These are phyloP conservation scores for Falco berigora DNA, from an alignment of 2,797 vertebrate species.

Conservation along the genomic window DNA sequence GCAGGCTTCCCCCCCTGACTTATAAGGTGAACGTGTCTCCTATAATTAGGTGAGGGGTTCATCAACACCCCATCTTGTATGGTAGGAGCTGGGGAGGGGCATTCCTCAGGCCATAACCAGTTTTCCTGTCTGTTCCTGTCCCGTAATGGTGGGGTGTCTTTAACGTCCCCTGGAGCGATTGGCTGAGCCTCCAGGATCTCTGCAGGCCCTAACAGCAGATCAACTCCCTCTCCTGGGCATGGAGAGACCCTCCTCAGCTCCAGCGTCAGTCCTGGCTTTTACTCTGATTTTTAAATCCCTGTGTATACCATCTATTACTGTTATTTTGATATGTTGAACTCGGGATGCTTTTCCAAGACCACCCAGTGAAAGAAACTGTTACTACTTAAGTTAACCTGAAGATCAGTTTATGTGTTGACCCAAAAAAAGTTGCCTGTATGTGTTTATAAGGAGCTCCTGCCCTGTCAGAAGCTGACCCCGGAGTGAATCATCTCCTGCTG, in stretches of 20 bases:
- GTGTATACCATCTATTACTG: fast-evolving
- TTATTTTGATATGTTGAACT: neutral
- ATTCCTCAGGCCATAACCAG: fast-evolving
- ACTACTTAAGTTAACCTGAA: no score
- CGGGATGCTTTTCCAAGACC: neutral
- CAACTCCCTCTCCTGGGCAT: neutral
- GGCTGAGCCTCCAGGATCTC: neutral
- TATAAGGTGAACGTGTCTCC: neutral
- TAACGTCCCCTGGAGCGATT: neutral
- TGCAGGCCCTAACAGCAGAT: fast-evolving
- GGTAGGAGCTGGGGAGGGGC: fast-evolving
- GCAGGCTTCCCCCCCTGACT: neutral
- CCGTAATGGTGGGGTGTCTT: fast-evolving
- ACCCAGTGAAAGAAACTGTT: neutral
- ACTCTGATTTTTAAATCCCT: neutral
- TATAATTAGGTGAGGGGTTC: neutral
- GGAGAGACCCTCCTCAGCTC: neutral
- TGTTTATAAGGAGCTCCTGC: neutral
- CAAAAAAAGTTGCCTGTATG: neutral
- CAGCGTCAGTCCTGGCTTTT: neutral
- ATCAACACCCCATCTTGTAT: fast-evolving
- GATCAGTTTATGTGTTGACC: neutral
- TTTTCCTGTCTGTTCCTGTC: neutral
- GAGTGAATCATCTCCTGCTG: neutral
- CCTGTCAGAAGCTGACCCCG: neutral